A percentile compares a stretch with the other conserved stretches of the same genome.
These are phyloP conservation scores for Drosophila borealis DNA, from an alignment of 2,888 invertebrate genomes.

Conservation along the genomic window DNA sequence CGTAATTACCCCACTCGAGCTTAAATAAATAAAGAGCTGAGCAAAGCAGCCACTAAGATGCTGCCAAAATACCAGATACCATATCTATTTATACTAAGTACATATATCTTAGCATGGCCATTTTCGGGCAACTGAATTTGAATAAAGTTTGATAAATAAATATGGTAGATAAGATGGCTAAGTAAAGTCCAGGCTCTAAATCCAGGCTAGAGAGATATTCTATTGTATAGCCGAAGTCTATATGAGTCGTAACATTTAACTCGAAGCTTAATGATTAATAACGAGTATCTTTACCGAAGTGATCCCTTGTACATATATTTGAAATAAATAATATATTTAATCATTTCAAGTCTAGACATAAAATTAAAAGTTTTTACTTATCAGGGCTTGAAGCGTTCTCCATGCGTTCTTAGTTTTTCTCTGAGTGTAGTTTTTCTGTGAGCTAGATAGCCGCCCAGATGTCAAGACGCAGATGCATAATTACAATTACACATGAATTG, in stretches of 20 bases:
- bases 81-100: too few relatives aligned
- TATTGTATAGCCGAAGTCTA: too few relatives aligned
- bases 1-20: slow-evolving; percentile 25
- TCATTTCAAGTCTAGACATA: too few relatives aligned
- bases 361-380: not conserved
- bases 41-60: slow-evolving; percentile 3
- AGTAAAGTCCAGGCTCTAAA: too few relatives aligned
- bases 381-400: not conserved
- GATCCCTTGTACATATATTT: too few relatives aligned
- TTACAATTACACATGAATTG: slow-evolving; percentile 72
- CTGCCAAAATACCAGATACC: slow-evolving; percentile 1
- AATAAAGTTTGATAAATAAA: too few relatives aligned
- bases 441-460: slow-evolving; percentile 13
- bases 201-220: too few relatives aligned
- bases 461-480: slow-evolving; percentile 51
- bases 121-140: not conserved
- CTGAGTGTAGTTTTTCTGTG: slow-evolving; percentile 16
- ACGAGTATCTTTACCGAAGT: too few relatives aligned
- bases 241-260: too few relatives aligned
- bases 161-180: too few relatives aligned
- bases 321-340: too few relatives aligned
- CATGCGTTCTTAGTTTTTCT: not conserved
- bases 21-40: slow-evolving; percentile 31
- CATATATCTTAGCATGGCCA: not conserved
- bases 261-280: too few relatives aligned